phyloP scores from a whole-genome alignment of 2,888 invertebrate genomes.

The Agriopis marginaria region DNA sequence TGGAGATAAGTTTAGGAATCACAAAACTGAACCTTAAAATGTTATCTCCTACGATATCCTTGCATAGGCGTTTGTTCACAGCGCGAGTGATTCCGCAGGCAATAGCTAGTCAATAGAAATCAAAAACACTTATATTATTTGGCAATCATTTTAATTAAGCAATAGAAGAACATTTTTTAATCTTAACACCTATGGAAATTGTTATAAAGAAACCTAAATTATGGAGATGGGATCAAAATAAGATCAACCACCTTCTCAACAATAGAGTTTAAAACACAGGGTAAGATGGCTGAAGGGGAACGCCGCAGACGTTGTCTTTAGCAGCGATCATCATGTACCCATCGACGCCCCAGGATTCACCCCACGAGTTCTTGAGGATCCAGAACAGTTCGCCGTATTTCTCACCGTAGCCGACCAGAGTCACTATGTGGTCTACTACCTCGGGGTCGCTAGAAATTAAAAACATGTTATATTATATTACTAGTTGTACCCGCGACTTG shows the following conservation, averaged over 20 bases:
- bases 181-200: too few species aligned
- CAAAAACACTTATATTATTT: too few species aligned
- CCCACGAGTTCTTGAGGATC: conserved; percentile 98
- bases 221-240: neutral
- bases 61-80: too few species aligned
- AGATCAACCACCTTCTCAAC: neutral
- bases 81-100: too few species aligned
- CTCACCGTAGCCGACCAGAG: conserved; percentile 95
- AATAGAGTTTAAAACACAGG: conserved; percentile 84
- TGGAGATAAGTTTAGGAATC: too few species aligned
- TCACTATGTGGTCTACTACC: conserved; percentile 93
- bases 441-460: conserved; percentile 85
- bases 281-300: conserved; percentile 93
- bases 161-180: too few species aligned
- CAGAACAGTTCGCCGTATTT: conserved; percentile 94
- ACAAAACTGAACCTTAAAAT: too few species aligned
- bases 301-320: conserved; percentile 95
- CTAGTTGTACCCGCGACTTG: too few species aligned
- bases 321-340: conserved; percentile 96
- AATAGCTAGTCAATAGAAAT: too few species aligned
- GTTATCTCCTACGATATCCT: too few species aligned
- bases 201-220: too few species aligned
- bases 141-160: too few species aligned
- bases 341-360: conserved; percentile 96
- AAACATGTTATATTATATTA: neutral